These are phyloP conservation scores for Microplitis mediator DNA, from an alignment of 1,140 invertebrate genomes.

Conservation along the genomic window DNA sequence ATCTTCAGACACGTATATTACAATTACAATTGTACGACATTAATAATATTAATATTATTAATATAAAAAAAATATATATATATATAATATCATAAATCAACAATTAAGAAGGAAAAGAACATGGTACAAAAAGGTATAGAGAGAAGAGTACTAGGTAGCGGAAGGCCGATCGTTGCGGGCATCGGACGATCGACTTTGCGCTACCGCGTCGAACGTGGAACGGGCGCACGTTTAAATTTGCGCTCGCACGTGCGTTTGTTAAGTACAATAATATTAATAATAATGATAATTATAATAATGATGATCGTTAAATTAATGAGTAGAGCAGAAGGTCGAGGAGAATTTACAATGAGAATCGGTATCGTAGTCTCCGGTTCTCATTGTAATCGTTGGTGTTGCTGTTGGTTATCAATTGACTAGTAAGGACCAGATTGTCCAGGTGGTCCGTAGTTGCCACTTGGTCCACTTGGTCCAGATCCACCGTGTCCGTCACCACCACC, in stretches of 20 bases:
- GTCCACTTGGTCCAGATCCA: constrained; percentile 43
- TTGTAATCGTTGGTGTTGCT: not conserved
- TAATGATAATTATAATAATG: not conserved
- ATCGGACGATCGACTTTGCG: constrained; percentile 18
- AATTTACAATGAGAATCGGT: not conserved
- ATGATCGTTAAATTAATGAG: not conserved
- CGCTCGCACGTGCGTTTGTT: constrained; percentile 25
- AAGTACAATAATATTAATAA: not conserved
- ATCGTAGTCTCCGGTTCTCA: not conserved
- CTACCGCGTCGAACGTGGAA: constrained; percentile 22
- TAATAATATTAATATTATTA: not conserved
- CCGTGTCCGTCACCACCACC: constrained; percentile 48
- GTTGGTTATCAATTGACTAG: constrained; percentile 53
- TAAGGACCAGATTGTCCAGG: constrained; percentile 64
- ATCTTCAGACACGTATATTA: not conserved
- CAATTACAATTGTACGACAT: constrained; percentile 23
- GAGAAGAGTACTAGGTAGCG: constrained; percentile 19
- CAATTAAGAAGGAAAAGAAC: constrained; percentile 10
- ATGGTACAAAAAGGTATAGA: not conserved
- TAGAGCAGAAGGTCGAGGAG: not conserved
- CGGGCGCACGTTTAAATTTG: constrained; percentile 16
- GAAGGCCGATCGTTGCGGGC: constrained; percentile 19
- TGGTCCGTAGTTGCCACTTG: constrained; percentile 67
- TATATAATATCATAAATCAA: not conserved
- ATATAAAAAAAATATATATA: not conserved